A percentile compares a stretch with the other conserved stretches of the same genome.
Evolutionary conservation across 2,113 vertebrate species (phyloP).

Genomic region (Ibidorhyncha struthersii): DNA sequence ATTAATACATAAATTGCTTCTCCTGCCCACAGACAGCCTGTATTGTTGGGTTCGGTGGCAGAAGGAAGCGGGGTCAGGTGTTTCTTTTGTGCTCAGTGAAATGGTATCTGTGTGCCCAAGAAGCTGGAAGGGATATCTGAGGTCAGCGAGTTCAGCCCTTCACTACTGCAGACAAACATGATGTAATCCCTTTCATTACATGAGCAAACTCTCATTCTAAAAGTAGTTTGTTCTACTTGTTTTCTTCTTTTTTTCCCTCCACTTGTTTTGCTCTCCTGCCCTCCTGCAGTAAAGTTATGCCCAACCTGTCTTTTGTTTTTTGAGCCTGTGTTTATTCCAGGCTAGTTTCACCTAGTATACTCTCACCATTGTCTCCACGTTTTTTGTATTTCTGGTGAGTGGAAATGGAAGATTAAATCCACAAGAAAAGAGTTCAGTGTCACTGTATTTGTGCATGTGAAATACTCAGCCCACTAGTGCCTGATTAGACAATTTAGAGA

Average conservation of each 20-base stretch:
- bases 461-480: background rate
- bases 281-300: background rate
- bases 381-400: background rate
- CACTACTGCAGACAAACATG: slow-evolving; percentile 29
- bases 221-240: slow-evolving; percentile 13
- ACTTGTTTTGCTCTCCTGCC: background rate
- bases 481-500: slow-evolving; percentile 33
- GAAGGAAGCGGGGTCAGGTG: background rate
- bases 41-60: background rate
- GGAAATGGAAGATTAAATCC: background rate
- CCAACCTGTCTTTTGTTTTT: background rate
- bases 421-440: background rate
- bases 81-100: slow-evolving; percentile 45
- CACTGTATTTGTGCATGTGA: background rate
- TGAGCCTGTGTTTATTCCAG: background rate
- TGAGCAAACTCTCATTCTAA: slow-evolving; percentile 25
- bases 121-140: slow-evolving; percentile 36
- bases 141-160: slow-evolving; percentile 14
- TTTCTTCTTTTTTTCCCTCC: background rate
- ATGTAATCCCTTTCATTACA: slow-evolving; percentile 28
- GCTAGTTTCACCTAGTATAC: background rate
- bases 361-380: background rate
- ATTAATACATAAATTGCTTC: background rate
- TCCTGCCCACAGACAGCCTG: background rate
- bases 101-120: background rate